Conservation (phyloP, 2,888 invertebrate genomes). For the Deladenus siricidicola region DNA sequence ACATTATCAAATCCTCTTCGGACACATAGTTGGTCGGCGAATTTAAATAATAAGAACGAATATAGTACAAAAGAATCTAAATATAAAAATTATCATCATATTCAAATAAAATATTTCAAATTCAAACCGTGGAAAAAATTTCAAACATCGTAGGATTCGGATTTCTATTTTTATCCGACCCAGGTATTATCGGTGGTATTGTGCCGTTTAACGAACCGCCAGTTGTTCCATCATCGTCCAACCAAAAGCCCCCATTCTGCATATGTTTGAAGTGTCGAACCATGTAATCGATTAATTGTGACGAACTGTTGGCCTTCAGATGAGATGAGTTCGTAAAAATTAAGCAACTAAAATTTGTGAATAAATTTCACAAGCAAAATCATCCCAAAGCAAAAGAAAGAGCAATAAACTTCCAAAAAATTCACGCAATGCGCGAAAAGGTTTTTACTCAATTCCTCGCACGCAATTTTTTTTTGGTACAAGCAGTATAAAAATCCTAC, state of each 20-base stretch:
- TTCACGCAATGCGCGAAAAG: background rate
- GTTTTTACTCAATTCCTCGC: too few relatives aligned
- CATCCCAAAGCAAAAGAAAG: background rate
- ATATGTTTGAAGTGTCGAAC: slow-evolving; percentile 72
- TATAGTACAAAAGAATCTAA: slow-evolving; percentile 63
- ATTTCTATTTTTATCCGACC: slow-evolving; percentile 16
- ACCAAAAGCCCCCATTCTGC: slow-evolving; percentile 61
- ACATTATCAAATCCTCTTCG: slow-evolving; percentile 37
- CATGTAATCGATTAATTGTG: slow-evolving; percentile 61
- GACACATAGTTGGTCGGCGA: slow-evolving; percentile 58
- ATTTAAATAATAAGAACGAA: slow-evolving; percentile 71
- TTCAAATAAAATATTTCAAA: background rate
- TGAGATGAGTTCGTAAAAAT: slow-evolving; percentile 39
- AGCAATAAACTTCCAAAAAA: background rate
- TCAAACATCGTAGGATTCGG: slow-evolving; percentile 26
- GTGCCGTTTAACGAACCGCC: background rate
- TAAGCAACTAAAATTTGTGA: slow-evolving; percentile 31
- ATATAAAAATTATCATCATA: background rate
- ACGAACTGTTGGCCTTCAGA: slow-evolving; percentile 9
- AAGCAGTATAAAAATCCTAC: slow-evolving; percentile 19
- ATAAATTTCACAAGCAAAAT: background rate
- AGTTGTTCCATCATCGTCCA: slow-evolving; percentile 17
- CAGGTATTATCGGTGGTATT: slow-evolving; percentile 5
- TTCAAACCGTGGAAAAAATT: slow-evolving; percentile 22
- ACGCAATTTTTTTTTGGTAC: too few relatives aligned